These are phyloP conservation scores for Blastomussa wellsi DNA, from an alignment of 92 coral and sea anemone species.

Conservation along the genomic window DNA sequence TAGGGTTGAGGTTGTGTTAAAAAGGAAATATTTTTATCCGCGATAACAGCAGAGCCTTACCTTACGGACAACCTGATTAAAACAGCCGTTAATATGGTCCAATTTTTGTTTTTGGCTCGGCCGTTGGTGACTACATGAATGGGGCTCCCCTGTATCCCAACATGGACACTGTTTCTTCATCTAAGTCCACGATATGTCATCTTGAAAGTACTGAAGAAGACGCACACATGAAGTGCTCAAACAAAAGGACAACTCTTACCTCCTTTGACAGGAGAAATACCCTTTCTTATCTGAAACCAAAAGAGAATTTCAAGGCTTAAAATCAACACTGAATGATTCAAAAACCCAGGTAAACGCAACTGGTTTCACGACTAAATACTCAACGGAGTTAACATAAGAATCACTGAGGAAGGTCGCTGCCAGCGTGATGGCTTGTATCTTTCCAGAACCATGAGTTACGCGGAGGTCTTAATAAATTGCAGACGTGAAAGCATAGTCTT, in stretches of 20 bases:
- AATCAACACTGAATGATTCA: not conserved
- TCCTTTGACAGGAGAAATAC: constrained; percentile 12
- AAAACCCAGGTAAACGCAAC: too few species aligned
- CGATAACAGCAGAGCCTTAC: too few species aligned
- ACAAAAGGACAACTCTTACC: not conserved
- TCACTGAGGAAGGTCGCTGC: not conserved
- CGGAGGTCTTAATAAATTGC: not conserved
- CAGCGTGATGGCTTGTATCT: not conserved
- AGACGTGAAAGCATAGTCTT: not conserved
- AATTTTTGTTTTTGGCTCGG: too few species aligned
- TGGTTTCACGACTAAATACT: not conserved
- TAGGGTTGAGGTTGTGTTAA: too few species aligned
- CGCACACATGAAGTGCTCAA: not conserved
- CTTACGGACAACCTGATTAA: too few species aligned
- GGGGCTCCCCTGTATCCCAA: too few species aligned
- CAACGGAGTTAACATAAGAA: not conserved
- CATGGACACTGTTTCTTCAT: too few species aligned
- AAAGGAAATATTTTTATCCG: too few species aligned
- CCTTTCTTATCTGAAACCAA: constrained; percentile 29
- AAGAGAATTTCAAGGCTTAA: not conserved
- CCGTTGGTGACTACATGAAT: too few species aligned
- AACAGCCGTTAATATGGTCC: too few species aligned
- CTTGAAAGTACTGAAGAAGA: not conserved
- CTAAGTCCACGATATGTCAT: too few species aligned
- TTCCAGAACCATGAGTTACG: too few species aligned